phyloP scores from a whole-genome alignment of 1,140 invertebrate species.

The Drosophila grimshawi region DNA sequence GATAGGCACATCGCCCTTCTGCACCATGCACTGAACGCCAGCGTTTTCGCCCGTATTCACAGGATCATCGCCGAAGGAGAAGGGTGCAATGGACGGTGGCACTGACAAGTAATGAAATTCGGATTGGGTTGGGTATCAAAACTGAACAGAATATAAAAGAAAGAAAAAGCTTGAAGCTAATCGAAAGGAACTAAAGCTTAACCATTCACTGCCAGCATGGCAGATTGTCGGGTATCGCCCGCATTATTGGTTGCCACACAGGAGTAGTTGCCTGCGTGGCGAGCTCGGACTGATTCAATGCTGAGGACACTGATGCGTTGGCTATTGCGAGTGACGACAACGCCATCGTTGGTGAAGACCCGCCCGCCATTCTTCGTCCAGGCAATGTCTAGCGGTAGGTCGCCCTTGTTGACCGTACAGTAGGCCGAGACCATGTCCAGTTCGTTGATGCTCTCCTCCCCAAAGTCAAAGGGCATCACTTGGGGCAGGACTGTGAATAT shows the following conservation, averaged over 20 bases:
- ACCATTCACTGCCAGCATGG: conserved; percentile 89
- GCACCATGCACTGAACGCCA: conserved; percentile 89
- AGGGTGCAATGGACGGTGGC: conserved; percentile 86
- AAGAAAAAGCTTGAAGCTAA: conserved; percentile 9
- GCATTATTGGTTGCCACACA: conserved; percentile 91
- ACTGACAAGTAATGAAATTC: conserved; percentile 59
- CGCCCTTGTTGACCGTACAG: conserved; percentile 94
- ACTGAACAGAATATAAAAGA: conserved; percentile 35
- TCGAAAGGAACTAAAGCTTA: conserved; percentile 20
- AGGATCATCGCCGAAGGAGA: conserved; percentile 89
- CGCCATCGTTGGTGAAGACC: conserved; percentile 82
- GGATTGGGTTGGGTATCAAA: conserved; percentile 11
- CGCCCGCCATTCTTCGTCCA: conserved; percentile 86
- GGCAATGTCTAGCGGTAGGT: conserved; percentile 91
- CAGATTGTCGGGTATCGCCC: conserved; percentile 89
- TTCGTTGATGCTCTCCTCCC: conserved; percentile 89
- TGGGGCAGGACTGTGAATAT: conserved; percentile 87
- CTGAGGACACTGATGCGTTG: conserved; percentile 88
- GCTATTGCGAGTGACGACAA: conserved; percentile 87
- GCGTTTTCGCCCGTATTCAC: conserved; percentile 91
- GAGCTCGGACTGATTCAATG: conserved; percentile 87
- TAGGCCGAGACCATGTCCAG: conserved; percentile 89
- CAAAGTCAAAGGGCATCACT: conserved; percentile 89
- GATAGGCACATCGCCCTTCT: conserved; percentile 90
- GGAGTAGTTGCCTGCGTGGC: conserved; percentile 89